Base-by-base conservation (phyloP, 2,113 vertebrate genomes). In the Glaucidium brasilianum region DNA sequence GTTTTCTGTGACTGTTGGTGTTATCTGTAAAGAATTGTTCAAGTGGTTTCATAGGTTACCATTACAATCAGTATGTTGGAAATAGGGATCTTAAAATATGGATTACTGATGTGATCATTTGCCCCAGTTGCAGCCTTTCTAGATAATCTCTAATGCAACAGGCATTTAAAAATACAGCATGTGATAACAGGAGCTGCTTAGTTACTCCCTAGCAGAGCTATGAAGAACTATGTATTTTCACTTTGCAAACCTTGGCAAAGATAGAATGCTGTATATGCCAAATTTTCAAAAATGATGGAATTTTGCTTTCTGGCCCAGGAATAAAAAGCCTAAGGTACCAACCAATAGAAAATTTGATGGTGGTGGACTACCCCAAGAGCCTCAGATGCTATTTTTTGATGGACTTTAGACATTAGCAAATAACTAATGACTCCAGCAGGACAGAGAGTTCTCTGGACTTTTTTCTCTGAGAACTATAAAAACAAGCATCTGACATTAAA, bases 201-300 rank as follows among this genome's bases (percentile, higher is more conserved):
- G 83, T 88, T 95, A 75, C 85, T 92, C 93, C 37, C 35, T 84
- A 95, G 79, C 74, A 93, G 73, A 97, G 69, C 90, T 94, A 93
- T 2, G 16, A 95, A 87, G 94, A 93, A 79, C 75, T 96, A 89
- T 89, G 66, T 88, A 74, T 86, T 97, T 97, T 97, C 93, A 72
- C 89, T 90, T 95, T 93, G 91, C 88, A 95, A 95, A 94, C 69
- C 79, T 96, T 97, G 95, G 92, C 96, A 97, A 94, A 91, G 76
- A 97, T 67, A 58, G 10, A 80, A 79, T 79, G 35, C 34, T 80
- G 18, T 82, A 87, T 92, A 96, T 95, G 96, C 95, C 96, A 95
- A 74, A 67, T 92, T 96, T 94, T 94, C 6, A 5, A 16, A 79
- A 94, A 95, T 76, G 59, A 95, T 88, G 58, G 68, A 94, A 88